phyloP scores from a whole-genome alignment of 2,113 vertebrate genomes.

The Notarius quadriscutis region DNA sequence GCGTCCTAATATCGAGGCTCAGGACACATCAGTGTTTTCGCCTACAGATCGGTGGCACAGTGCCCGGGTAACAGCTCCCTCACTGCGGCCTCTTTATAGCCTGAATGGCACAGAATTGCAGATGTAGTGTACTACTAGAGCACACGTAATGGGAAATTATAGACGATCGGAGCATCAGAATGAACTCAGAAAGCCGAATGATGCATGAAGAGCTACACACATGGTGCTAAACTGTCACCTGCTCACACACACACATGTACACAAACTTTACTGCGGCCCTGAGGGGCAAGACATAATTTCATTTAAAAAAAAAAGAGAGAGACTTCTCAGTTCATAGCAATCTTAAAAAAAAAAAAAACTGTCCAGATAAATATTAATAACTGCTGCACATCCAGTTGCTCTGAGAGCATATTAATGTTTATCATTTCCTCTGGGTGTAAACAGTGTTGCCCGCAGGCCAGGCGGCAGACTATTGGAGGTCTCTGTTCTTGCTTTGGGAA shows the following conservation, averaged over 20 bases:
- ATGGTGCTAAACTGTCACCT: slow-evolving; percentile 9
- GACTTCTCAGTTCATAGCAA: neutral
- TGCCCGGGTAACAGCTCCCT: slow-evolving; percentile 42
- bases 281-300: neutral
- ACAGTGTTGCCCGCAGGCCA: slow-evolving; percentile 46
- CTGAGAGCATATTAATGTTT: slow-evolving; percentile 56
- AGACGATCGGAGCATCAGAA: neutral
- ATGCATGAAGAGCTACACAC: neutral
- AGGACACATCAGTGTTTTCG: slow-evolving; percentile 66
- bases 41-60: slow-evolving; percentile 60
- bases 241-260: neutral
- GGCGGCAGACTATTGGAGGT: slow-evolving; percentile 45
- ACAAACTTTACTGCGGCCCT: neutral
- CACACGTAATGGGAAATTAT: slow-evolving; percentile 16
- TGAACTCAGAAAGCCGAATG: neutral
- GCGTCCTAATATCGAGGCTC: slow-evolving; percentile 69
- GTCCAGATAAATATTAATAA: slow-evolving; percentile 45
- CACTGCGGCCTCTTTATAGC: slow-evolving; percentile 26
- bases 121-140: neutral
- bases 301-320: neutral
- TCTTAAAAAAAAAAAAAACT: slow-evolving; percentile 18
- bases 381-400: slow-evolving; percentile 42
- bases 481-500: slow-evolving; percentile 60
- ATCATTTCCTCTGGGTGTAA: slow-evolving; percentile 54
- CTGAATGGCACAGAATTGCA: slow-evolving; percentile 10